phyloP scores from a whole-genome alignment of 2,888 invertebrate genomes.

The Agapostemon virescens region DNA sequence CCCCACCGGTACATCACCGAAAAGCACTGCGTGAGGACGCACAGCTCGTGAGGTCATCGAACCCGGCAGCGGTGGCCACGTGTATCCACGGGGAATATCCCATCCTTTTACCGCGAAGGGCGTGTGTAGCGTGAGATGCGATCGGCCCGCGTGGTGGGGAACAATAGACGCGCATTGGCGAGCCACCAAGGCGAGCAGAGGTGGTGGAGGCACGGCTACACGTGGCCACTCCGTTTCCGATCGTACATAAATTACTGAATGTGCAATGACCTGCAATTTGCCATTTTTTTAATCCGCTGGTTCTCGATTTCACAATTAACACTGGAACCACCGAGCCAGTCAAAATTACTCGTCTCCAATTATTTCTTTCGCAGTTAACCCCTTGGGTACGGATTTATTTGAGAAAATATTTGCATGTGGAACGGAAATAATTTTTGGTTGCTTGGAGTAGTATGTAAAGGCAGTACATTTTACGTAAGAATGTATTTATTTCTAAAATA shows the following conservation, averaged over 20 bases:
- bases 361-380: no score
- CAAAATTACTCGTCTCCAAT: no score
- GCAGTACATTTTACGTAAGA: no score
- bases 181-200: slow-evolving; percentile 3
- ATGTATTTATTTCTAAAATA: no score
- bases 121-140: slow-evolving; percentile 51
- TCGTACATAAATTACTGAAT: slow-evolving; percentile 28
- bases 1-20: slow-evolving; percentile 62
- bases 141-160: slow-evolving; percentile 39
- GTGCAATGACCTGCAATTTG: slow-evolving; percentile 42
- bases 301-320: no score
- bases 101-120: slow-evolving; percentile 56
- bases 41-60: slow-evolving; percentile 53
- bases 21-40: slow-evolving; percentile 58
- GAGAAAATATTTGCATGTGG: no score
- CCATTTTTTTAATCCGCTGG: slow-evolving; percentile 22
- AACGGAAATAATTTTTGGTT: no score
- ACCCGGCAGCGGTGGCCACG: slow-evolving; percentile 59
- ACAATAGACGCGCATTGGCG: slow-evolving; percentile 34
- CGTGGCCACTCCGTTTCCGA: slow-evolving; percentile 46
- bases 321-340: no score
- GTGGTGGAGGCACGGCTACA: slow-evolving; percentile 39
- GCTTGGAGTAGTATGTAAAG: no score
- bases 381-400: no score
- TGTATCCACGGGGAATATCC: slow-evolving; percentile 58